Conservation (phyloP, 2,888 invertebrate genomes). For the Amorpha juglandis region DNA sequence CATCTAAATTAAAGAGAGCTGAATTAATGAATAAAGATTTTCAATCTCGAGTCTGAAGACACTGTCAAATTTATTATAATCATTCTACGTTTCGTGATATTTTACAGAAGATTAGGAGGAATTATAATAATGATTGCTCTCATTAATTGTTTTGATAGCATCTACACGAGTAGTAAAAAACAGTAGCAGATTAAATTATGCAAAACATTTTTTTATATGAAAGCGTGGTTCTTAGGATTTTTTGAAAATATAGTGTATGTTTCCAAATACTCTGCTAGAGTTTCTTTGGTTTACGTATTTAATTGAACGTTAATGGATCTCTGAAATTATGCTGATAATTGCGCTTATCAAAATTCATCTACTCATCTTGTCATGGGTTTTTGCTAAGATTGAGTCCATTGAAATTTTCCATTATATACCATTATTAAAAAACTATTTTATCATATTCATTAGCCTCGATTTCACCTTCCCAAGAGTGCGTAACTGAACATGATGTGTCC, state of each 20-base stretch:
- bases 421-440: no score
- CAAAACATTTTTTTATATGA: constrained; percentile 14
- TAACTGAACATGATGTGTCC: no score
- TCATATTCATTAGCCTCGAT: no score
- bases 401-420: no score
- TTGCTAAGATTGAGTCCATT: no score
- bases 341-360: no score
- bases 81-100: neutral
- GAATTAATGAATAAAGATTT: neutral
- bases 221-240: neutral
- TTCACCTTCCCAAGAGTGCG: no score
- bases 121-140: neutral
- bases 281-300: neutral
- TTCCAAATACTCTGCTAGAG: neutral
- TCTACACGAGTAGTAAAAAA: neutral
- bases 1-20: neutral
- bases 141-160: constrained; percentile 18
- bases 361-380: no score
- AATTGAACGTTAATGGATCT: neutral
- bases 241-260: neutral
- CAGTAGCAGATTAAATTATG: constrained; percentile 17
- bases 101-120: constrained; percentile 10
- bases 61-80: constrained; percentile 7
- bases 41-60: constrained; percentile 1
- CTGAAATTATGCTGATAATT: no score